Conservation (phyloP, 2,797 vertebrate species). For the Enteromius fasciolatus region DNA sequence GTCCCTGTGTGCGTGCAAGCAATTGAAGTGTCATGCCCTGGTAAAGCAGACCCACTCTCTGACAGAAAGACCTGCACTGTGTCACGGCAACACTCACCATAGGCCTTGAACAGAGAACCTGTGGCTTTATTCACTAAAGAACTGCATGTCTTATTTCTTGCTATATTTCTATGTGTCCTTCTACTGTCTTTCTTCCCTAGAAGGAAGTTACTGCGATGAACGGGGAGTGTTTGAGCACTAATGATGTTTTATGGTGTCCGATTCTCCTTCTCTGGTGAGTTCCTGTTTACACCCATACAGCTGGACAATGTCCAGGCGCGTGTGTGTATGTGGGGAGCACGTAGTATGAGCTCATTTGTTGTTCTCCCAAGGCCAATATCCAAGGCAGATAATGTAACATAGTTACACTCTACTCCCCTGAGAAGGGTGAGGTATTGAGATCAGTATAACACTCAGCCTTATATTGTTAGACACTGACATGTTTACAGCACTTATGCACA, state of each 20-base stretch:
- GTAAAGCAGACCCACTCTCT: not conserved
- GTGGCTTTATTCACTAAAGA: slow-evolving; percentile 1
- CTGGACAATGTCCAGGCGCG: slow-evolving; percentile 27
- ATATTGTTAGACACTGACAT: slow-evolving; percentile 22
- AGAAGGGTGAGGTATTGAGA: slow-evolving; percentile 50
- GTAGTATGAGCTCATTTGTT: slow-evolving; percentile 53
- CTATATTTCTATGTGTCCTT: slow-evolving; percentile 19
- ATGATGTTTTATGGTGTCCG: slow-evolving; percentile 47
- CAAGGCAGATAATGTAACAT: slow-evolving; percentile 51
- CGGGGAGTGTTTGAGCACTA: slow-evolving; percentile 26
- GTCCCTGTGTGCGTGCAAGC: not conserved
- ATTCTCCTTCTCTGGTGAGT: slow-evolving; percentile 40
- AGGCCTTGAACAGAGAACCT: not conserved
- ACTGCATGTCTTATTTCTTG: slow-evolving; percentile 7
- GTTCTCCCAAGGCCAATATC: slow-evolving; percentile 50
- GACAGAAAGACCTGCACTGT: slow-evolving; percentile 10
- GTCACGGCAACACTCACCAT: slow-evolving; percentile 12
- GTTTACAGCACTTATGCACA: slow-evolving; percentile 18
- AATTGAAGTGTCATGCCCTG: not conserved
- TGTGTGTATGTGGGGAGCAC: slow-evolving; percentile 33
- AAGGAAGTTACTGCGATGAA: slow-evolving; percentile 20
- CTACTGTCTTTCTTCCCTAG: slow-evolving; percentile 25
- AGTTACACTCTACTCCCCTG: slow-evolving; percentile 37
- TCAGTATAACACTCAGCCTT: slow-evolving; percentile 42
- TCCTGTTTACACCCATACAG: slow-evolving; percentile 47